Percentiles rank a stretch among this genome's conserved stretches.
Evolutionary conservation across 2,797 vertebrate species (phyloP).

Genomic region (Amblyraja radiata): DNA sequence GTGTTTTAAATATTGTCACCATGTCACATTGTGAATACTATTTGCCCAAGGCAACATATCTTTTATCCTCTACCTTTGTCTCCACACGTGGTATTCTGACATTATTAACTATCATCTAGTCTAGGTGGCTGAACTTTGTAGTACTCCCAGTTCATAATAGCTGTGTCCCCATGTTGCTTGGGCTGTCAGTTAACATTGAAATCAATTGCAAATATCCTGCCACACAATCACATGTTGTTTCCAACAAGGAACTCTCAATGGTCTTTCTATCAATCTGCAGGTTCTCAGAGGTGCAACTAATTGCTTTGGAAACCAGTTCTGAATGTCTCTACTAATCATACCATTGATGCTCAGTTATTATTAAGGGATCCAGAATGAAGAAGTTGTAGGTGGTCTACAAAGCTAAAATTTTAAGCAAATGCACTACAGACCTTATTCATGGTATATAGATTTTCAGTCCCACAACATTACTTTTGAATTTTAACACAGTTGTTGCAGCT

Average conservation of each 20-base stretch:
- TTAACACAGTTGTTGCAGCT: not conserved
- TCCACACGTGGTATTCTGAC: not conserved
- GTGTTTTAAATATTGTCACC: not conserved
- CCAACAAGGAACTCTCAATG: not conserved
- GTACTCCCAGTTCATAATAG: not conserved
- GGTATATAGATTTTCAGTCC: not conserved
- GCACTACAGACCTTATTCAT: not conserved
- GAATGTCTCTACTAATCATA: not conserved
- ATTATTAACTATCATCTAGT: conserved; percentile 1
- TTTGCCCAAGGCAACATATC: not conserved
- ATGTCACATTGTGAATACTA: not conserved
- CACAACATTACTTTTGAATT: not conserved
- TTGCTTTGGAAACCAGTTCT: not conserved
- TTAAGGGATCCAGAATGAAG: not conserved
- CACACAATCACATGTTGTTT: not conserved
- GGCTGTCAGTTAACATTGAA: conserved; percentile 5
- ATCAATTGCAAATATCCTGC: not conserved
- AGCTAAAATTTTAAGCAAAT: not conserved
- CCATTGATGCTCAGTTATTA: not conserved
- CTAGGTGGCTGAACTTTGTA: not conserved
- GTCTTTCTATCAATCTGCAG: not conserved
- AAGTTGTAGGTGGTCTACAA: not conserved
- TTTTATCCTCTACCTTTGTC: not conserved
- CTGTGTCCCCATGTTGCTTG: not conserved
- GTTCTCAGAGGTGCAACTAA: conserved; percentile 3